Conservation (phyloP, 2,113 vertebrate genomes). For the Odocoileus hemionus region DNA sequence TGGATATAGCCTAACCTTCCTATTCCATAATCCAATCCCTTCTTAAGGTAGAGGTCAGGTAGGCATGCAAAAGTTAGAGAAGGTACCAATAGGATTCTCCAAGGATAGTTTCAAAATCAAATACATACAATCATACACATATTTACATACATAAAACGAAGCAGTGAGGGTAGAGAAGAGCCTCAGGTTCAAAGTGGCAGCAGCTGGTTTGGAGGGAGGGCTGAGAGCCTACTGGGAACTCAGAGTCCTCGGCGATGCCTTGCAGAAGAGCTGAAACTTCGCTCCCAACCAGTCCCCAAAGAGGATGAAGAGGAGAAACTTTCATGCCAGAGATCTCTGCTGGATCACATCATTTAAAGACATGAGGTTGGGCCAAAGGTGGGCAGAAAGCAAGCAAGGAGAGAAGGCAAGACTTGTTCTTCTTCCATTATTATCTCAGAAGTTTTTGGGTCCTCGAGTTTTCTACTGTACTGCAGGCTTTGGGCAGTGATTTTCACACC, state of each 20-base stretch:
- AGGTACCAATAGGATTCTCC: not conserved
- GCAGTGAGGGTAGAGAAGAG: not conserved
- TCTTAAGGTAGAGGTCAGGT: not conserved
- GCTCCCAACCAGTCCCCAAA: not conserved
- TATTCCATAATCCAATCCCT: not conserved
- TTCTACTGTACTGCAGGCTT: not conserved
- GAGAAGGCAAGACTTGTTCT: not conserved
- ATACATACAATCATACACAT: not conserved
- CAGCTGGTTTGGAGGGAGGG: not conserved
- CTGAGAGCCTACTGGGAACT: not conserved
- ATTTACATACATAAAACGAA: not conserved
- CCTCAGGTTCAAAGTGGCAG: not conserved
- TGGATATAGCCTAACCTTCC: not conserved
- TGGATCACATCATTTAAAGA: not conserved
- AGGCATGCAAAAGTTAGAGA: not conserved
- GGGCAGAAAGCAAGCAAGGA: not conserved
- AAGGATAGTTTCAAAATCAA: not conserved
- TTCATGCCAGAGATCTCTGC: not conserved
- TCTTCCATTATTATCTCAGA: not conserved
- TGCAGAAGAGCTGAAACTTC: not conserved
- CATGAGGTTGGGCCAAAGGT: not conserved
- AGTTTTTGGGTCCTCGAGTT: not conserved
- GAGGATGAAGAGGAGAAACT: not conserved
- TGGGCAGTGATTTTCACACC: not conserved
- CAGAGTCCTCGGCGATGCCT: not conserved